Base-by-base conservation (phyloP, 1,140 invertebrate species). In the Leptopilina boulardi region DNA sequence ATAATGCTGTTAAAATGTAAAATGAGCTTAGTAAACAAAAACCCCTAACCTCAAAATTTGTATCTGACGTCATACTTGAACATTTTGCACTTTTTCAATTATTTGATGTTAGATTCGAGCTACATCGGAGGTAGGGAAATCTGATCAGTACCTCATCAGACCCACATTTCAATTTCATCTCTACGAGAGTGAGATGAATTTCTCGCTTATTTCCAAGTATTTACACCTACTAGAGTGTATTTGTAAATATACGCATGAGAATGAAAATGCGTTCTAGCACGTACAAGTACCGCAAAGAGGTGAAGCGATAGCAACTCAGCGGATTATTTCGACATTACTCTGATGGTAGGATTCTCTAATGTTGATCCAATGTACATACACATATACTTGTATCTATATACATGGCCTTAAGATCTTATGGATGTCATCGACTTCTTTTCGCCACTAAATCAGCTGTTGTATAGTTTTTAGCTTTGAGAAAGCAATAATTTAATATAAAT, bases 271-370 rank as follows among this genome's bases (percentile, higher is more conserved):
- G 59, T 66, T 66, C 59, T 66, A 82, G 41, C 74, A 75, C 76
- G 75, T 75, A 77, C 78, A 76, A 72, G 66, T 80, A 83, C 83
- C 72, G 82, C 80, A 78, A 59, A 75, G 76, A 74, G 73, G 34
- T 77, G 74, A 80, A 77, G 77, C 56, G 54, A 70, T 71, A 81
- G 82, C 85, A 83, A 88, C 79, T 87, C 87, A 88, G 86, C 87
- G 76, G 70, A 66, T 77, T 82, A 86, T 88, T 88, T 87, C 86
- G 79, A 86, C 80, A 87, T 81, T 80, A 82, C 80, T 82, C 66
- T 76, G n/a, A n/a, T n/a, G n/a, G 75, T 82, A 81, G 85, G 84
- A 87, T 86, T 85, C 80, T 83, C 73, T 78, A 80, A 83, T 84
- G 80, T 78, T 77, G 81, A n/a, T n/a, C n/a, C 80, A 83, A 42